These are phyloP conservation scores for Phyllopteryx taeniolatus DNA, from an alignment of 2,113 vertebrate genomes.

Conservation along the genomic window DNA sequence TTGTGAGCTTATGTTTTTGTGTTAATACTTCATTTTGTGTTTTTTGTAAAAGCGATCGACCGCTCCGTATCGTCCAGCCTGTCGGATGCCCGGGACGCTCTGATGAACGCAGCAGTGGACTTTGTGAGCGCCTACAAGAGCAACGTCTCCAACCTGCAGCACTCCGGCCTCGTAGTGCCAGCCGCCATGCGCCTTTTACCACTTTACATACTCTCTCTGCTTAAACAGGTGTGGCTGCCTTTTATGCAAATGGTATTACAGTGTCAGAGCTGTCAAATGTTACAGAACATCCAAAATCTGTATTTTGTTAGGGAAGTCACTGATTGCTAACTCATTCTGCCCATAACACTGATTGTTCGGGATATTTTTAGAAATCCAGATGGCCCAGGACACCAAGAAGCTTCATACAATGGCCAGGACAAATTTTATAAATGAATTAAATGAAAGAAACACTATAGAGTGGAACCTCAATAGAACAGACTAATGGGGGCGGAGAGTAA, in stretches of 20 bases:
- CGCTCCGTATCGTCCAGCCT: slow-evolving; percentile 88
- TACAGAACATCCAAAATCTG: too few relatives aligned
- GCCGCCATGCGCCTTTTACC: slow-evolving; percentile 86
- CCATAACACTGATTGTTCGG: too few relatives aligned
- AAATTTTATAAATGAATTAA: too few relatives aligned
- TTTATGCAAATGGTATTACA: not conserved
- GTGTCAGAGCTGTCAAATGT: not conserved
- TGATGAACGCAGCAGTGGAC: slow-evolving; percentile 92
- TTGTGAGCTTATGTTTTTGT: not conserved
- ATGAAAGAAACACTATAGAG: too few relatives aligned
- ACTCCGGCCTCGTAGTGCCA: slow-evolving; percentile 81
- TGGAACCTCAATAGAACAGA: too few relatives aligned
- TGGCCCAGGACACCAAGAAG: too few relatives aligned
- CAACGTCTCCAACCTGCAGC: slow-evolving; percentile 84
- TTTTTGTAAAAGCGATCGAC: slow-evolving; percentile 81
- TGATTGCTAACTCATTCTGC: too few relatives aligned
- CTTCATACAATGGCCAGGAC: too few relatives aligned
- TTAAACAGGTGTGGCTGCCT: slow-evolving; percentile 83
- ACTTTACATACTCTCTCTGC: slow-evolving; percentile 87
- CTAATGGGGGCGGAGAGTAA: too few relatives aligned
- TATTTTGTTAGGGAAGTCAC: too few relatives aligned
- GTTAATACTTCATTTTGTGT: not conserved
- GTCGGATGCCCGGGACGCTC: slow-evolving; percentile 88
- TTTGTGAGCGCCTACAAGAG: slow-evolving; percentile 82
- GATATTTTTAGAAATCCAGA: too few relatives aligned